Evolutionary conservation across 2,888 invertebrate genomes (phyloP), one percentile per base, ranked within the genome.

Genomic region (Pollenia labialis): DNA sequence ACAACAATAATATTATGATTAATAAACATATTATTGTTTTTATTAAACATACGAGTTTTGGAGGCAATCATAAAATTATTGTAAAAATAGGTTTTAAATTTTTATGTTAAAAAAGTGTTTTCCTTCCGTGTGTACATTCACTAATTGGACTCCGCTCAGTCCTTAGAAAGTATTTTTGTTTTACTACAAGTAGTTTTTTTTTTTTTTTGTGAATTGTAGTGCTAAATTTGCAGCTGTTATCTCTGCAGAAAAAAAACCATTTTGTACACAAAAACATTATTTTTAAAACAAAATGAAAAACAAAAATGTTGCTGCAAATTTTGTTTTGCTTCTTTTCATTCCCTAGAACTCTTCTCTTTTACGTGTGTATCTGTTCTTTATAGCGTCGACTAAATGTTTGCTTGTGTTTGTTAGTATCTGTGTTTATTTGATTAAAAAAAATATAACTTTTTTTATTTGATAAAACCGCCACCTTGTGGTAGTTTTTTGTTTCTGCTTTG

Each of bases 381-480:
- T 68, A 75, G 60, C 58, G 68, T 75, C 16, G 32, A 64, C 40
- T 68, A 54, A 54, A 40, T 56, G 16, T 46, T n/a, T 42, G 23
- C n/a, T 14, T 40, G 32, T 64, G n/a, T n/a, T 3, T n/a, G 14
- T 40, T 3, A 4, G 69, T 66, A 50, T 77, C 68, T 84, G 44
- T 68, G 56, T 66, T 18, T 64, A 14, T 42, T 58, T 71, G 44
- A 71, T 69, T 50, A 18, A 32, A 75, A 69, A 40, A 12, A 44
- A 58, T 4, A 48, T 48, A 58, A 40, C 11, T 56, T 44, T 54
- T 48, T 54, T 62, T 64, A 44, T 64, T 83, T 52, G 46, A 60
- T 58, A 79, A 84, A 84, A 60, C 72, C 79, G 79, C 72, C 79
- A 60, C 79, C 74, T 84, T 84, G 84, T 68, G 79, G 72, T 32